phyloP scores from a whole-genome alignment of 2,888 invertebrate genomes.

The Achlya flavicornis region DNA sequence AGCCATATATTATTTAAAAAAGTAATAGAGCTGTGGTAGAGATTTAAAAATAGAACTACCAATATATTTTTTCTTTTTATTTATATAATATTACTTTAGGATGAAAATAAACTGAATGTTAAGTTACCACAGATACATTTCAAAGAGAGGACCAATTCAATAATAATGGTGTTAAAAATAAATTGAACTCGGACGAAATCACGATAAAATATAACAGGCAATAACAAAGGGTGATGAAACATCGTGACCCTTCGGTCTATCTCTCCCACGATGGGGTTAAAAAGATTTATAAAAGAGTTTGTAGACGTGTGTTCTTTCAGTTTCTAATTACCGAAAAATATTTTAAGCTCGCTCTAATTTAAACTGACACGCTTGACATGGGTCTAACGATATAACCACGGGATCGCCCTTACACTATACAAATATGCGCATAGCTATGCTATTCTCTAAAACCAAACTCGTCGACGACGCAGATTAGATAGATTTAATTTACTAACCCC shows the following conservation, averaged over 20 bases:
- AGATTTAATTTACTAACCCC: too few relatives aligned
- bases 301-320: slow-evolving; percentile 3
- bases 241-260: not conserved
- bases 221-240: slow-evolving; percentile 1
- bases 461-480: too few relatives aligned
- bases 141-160: not conserved
- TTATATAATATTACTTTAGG: too few relatives aligned
- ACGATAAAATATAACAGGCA: not conserved
- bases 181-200: not conserved
- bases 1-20: too few relatives aligned
- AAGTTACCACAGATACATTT: not conserved
- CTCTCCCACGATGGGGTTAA: not conserved
- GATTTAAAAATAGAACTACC: too few relatives aligned
- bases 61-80: too few relatives aligned
- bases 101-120: too few relatives aligned
- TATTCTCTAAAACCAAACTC: not conserved
- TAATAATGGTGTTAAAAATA: not conserved
- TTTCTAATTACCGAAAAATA: slow-evolving; percentile 19
- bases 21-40: too few relatives aligned
- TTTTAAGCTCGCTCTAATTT: slow-evolving; percentile 18
- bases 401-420: not conserved
- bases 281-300: slow-evolving; percentile 1
- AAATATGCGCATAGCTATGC: not conserved
- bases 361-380: slow-evolving; percentile 33
- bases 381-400: slow-evolving; percentile 28